A percentile compares a stretch with the other conserved stretches of the same genome.
Conservation (phyloP, 2,113 vertebrate genomes). For the Hippocampus comes region DNA sequence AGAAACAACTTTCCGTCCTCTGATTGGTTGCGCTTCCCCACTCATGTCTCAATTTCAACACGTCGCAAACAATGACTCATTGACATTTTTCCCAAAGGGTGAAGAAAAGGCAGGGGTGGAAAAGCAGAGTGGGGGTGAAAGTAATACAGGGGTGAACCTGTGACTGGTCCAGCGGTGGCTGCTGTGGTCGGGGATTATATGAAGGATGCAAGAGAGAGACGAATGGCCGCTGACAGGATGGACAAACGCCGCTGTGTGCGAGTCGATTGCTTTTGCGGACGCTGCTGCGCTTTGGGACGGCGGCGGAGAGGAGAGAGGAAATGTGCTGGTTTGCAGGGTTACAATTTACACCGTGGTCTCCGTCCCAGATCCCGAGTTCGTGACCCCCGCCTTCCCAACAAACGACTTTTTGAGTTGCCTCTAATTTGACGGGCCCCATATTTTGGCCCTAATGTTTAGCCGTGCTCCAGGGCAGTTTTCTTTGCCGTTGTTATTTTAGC, state of each 20-base stretch:
- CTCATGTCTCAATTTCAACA: slow-evolving; percentile 10
- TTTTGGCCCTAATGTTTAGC: slow-evolving; percentile 33
- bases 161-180: slow-evolving; percentile 43
- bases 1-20: not conserved
- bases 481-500: slow-evolving; percentile 50
- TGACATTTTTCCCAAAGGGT: not conserved
- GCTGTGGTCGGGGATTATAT: slow-evolving; percentile 58
- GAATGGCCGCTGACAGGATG: slow-evolving; percentile 53
- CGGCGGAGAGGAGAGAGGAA: slow-evolving; percentile 14
- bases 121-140: slow-evolving; percentile 21
- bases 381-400: slow-evolving; percentile 48
- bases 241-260: slow-evolving; percentile 40
- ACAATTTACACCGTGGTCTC: slow-evolving; percentile 38
- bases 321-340: slow-evolving; percentile 11
- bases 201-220: slow-evolving; percentile 64
- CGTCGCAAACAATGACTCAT: not conserved
- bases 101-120: slow-evolving; percentile 2
- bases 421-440: slow-evolving; percentile 39
- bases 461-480: slow-evolving; percentile 6
- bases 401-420: slow-evolving; percentile 50
- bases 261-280: slow-evolving; percentile 42
- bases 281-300: slow-evolving; percentile 42
- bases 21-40: slow-evolving; percentile 3
- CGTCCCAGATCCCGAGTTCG: slow-evolving; percentile 38
- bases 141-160: slow-evolving; percentile 36